phyloP scores from a whole-genome alignment of 2,113 vertebrate genomes.

The Nesogale talazaci region DNA sequence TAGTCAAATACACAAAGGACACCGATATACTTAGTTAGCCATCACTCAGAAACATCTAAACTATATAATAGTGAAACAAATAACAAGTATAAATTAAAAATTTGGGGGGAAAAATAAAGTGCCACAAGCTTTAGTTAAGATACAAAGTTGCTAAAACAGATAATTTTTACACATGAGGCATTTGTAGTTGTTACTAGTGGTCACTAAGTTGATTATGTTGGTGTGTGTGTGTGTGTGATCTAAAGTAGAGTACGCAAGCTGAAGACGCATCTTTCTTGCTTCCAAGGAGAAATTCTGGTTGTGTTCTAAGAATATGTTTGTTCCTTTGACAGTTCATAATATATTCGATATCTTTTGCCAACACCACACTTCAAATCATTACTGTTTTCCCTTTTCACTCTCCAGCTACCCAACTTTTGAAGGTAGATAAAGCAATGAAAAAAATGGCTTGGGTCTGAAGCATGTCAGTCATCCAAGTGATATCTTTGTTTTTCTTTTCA shows the following conservation, averaged over 20 bases:
- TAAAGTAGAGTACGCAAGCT: background rate
- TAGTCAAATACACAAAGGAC: background rate
- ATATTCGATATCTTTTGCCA: background rate
- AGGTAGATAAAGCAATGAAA: background rate
- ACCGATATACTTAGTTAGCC: background rate
- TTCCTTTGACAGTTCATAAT: background rate
- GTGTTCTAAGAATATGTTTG: background rate
- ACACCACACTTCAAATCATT: background rate
- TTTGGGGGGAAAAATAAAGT: background rate
- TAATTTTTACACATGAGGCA: background rate
- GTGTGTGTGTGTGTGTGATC: too few species aligned
- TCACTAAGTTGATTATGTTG: background rate
- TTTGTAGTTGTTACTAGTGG: background rate
- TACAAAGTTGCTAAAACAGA: background rate
- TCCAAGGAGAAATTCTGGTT: background rate
- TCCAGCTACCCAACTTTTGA: background rate
- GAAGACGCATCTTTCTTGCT: background rate
- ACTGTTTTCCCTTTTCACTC: background rate
- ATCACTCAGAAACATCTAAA: slow-evolving; percentile 31
- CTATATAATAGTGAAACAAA: background rate
- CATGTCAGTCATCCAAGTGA: background rate
- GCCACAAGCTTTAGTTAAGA: background rate
- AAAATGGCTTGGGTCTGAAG: background rate
- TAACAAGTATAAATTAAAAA: slow-evolving; percentile 34
- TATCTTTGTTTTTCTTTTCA: background rate